Base-by-base conservation (phyloP, 1,140 invertebrate genomes). In the Dendroctonus ponderosae region DNA sequence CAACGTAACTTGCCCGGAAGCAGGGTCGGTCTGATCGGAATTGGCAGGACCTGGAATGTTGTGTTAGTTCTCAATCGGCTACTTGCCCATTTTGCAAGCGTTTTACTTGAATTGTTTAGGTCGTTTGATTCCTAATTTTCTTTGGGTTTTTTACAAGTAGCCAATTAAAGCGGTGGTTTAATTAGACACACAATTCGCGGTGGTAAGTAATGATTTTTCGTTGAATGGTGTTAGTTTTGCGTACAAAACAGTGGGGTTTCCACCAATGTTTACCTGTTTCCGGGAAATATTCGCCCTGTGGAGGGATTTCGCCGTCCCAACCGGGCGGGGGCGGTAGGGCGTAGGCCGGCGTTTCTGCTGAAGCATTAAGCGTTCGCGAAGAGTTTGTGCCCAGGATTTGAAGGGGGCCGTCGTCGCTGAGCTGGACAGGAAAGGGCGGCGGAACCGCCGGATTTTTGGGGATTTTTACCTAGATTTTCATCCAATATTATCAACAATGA, bases 371-470 rank as follows among this genome's bases (percentile, higher is more conserved):
- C 69, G 85, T 84, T 81, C 82, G 80, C 78, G 83, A 83, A 72
- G 81, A 82, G 76, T 87, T 86, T 71, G 82, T 81, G 46, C 86
- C 86, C 70, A 91, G 82, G 78, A 91, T 86, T 79, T 89, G 84
- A 70, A 91, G 82, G 67, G 91, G 91, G 69, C 90, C 92, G 64
- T 86, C 85, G 69, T 92, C 89, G 70, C 84, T 85, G 73, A 94
- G 85, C 79, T 91, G 90, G 76, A 94, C 86, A 72, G 91, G 92
- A 87, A 94, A 94, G 75, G 92, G 92, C 80, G 92, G 92, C 78
- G 92, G 91, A 70, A 93, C 84, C 77, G 87, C 87, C 0, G 85
- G 85, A 43, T 79, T 80, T 6, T 79, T 67, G 6, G 86, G 85
- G 61, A 87, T 85, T 74, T 85, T 85, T n/a, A 87, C 83, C 63